Evolutionary conservation across 2,888 invertebrate genomes (phyloP).

Genomic region (Adelognathus sp.): DNA sequence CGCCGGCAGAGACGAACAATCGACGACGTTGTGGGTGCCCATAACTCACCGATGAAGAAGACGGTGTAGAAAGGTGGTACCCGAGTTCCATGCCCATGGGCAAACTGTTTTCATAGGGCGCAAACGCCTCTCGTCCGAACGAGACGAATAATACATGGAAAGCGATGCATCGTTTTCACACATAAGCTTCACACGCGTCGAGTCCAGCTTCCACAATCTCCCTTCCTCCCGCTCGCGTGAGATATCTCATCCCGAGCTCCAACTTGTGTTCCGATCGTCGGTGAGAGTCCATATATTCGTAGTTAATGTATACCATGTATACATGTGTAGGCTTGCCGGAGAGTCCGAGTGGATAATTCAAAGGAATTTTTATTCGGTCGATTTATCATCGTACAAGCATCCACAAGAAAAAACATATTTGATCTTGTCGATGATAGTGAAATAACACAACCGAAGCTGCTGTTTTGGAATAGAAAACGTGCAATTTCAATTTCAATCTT

Average conservation of each 20-base stretch:
- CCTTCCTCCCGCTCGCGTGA: slow-evolving; percentile 39
- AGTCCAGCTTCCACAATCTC: slow-evolving; percentile 31
- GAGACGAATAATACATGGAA: slow-evolving; percentile 20
- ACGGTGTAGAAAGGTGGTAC: slow-evolving; percentile 42
- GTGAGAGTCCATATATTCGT: neutral
- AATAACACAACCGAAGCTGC: neutral
- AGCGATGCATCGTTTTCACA: slow-evolving; percentile 7
- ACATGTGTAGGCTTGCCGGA: neutral
- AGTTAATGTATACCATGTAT: neutral
- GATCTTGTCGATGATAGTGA: neutral
- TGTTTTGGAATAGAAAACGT: neutral
- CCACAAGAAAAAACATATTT: neutral
- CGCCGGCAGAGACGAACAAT: slow-evolving; percentile 40
- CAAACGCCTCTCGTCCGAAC: slow-evolving; percentile 33
- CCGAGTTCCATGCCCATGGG: slow-evolving; percentile 4
- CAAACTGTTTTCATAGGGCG: slow-evolving; percentile 52
- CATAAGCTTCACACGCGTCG: slow-evolving; percentile 43
- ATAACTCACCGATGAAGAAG: slow-evolving; percentile 48
- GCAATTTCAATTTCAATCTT: too few species aligned
- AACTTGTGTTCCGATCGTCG: neutral
- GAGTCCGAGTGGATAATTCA: slow-evolving; percentile 11
- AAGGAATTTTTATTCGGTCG: slow-evolving; percentile 16
- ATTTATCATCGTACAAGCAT: slow-evolving; percentile 28
- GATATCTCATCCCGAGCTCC: slow-evolving; percentile 3
- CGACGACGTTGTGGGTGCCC: slow-evolving; percentile 45